A percentile compares a stretch with the other conserved stretches of the same genome.
Conservation (phyloP, 2,113 vertebrate species). For the Manacus vitellinus region DNA sequence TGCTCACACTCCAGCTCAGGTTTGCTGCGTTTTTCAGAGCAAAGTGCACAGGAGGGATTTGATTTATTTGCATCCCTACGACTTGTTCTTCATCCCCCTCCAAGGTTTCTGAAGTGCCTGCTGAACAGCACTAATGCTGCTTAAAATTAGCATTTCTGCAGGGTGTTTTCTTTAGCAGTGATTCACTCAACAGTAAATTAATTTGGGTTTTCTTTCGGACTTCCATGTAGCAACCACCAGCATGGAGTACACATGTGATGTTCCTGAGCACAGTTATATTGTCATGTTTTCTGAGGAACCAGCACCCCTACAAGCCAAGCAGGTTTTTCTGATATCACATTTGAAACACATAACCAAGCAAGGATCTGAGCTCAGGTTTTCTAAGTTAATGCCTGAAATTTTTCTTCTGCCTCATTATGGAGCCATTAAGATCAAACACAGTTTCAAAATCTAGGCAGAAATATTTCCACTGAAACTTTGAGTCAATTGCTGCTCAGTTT, state of each 20-base stretch:
- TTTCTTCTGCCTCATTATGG: background rate
- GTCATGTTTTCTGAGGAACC: background rate
- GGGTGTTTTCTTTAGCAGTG: background rate
- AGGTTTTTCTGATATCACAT: background rate
- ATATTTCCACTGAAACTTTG: slow-evolving; percentile 43
- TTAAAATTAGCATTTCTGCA: background rate
- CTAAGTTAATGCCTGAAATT: background rate
- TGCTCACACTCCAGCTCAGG: background rate
- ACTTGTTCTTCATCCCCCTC: background rate
- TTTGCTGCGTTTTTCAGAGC: background rate
- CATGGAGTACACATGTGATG: rapidly evolving
- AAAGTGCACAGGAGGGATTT: background rate
- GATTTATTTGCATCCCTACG: background rate
- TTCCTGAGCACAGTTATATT: background rate
- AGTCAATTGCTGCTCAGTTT: slow-evolving; percentile 14
- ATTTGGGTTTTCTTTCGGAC: background rate
- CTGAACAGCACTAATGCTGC: background rate
- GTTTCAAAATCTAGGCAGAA: slow-evolving; percentile 12
- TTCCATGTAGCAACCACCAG: background rate
- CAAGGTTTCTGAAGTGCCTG: background rate
- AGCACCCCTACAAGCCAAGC: background rate
- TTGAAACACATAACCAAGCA: background rate
- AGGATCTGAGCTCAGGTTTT: background rate
- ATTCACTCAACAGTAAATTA: background rate
- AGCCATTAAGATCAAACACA: background rate